Conservation (phyloP, 2,797 vertebrate genomes). For the Parambassis ranga region DNA sequence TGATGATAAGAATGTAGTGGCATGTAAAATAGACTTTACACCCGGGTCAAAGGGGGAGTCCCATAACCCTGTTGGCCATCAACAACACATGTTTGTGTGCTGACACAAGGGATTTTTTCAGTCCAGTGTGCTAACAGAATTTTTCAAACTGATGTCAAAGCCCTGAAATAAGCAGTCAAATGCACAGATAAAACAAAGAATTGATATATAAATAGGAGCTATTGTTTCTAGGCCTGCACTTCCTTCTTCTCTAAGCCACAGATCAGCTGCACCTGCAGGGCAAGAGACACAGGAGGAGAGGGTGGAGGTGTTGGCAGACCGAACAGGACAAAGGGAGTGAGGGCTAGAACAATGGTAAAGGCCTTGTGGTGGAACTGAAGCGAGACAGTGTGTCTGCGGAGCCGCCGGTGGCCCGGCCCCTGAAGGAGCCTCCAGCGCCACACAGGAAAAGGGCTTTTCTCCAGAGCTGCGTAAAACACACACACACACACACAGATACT, state of each 20-base stretch:
- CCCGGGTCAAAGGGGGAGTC: conserved; percentile 13
- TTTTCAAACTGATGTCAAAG: conserved; percentile 11
- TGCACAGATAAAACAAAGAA: conserved; percentile 57
- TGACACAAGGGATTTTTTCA: conserved; percentile 19
- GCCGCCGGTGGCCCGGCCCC: conserved; percentile 55
- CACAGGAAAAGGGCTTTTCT: conserved; percentile 81
- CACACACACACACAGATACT: conserved; percentile 26
- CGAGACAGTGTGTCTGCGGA: conserved; percentile 82
- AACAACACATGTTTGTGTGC: conserved; percentile 3
- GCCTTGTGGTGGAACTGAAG: conserved; percentile 72
- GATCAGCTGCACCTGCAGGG: conserved; percentile 76
- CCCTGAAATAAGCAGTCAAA: conserved; percentile 39
- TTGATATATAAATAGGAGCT: conserved; percentile 72
- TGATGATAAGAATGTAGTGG: neutral
- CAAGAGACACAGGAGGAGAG: conserved; percentile 46
- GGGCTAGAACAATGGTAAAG: conserved; percentile 79
- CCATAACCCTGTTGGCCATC: neutral
- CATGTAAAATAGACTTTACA: neutral
- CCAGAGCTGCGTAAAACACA: conserved; percentile 50
- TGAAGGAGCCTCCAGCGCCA: conserved; percentile 69
- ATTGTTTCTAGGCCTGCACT: conserved; percentile 70
- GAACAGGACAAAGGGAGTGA: conserved; percentile 71
- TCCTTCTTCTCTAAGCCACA: conserved; percentile 49
- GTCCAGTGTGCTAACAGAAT: neutral
- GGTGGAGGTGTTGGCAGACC: conserved; percentile 55